Conservation (phyloP, 2,113 vertebrate species). For the Salminus brasiliensis region DNA sequence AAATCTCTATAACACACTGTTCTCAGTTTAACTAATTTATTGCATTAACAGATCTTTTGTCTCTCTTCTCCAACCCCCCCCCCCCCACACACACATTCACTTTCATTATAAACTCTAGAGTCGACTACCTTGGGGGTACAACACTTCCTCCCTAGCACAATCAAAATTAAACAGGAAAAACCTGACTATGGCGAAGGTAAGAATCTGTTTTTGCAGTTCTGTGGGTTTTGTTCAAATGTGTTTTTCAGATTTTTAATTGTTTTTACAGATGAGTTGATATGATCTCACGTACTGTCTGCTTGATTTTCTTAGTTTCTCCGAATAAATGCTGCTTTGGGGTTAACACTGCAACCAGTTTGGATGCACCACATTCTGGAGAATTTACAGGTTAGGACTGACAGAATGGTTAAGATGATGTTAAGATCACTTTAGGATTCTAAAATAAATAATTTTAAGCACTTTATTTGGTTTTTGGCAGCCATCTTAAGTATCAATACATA, state of each 20-base stretch:
- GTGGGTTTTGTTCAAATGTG: background rate
- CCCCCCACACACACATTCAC: background rate
- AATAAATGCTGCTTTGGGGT: background rate
- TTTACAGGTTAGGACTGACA: background rate
- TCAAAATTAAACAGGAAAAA: slow-evolving; percentile 14
- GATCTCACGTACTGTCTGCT: background rate
- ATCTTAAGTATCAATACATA: slow-evolving; percentile 3
- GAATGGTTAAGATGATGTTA: background rate
- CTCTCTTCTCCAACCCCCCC: too few species aligned
- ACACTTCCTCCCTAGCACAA: background rate
- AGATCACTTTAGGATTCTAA: background rate
- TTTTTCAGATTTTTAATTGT: background rate
- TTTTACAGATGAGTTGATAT: slow-evolving; percentile 8
- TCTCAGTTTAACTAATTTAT: too few species aligned
- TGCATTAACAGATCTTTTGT: too few species aligned
- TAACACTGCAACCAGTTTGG: background rate
- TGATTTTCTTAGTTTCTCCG: background rate
- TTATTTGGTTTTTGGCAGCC: background rate
- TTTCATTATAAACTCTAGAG: background rate
- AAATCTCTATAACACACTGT: too few species aligned
- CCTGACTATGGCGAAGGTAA: background rate
- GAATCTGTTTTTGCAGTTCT: background rate
- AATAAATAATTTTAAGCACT: background rate
- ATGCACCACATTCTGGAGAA: background rate
- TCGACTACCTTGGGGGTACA: background rate